Base-by-base conservation (phyloP, 2,888 invertebrate species). In the Hemaris fuciformis region DNA sequence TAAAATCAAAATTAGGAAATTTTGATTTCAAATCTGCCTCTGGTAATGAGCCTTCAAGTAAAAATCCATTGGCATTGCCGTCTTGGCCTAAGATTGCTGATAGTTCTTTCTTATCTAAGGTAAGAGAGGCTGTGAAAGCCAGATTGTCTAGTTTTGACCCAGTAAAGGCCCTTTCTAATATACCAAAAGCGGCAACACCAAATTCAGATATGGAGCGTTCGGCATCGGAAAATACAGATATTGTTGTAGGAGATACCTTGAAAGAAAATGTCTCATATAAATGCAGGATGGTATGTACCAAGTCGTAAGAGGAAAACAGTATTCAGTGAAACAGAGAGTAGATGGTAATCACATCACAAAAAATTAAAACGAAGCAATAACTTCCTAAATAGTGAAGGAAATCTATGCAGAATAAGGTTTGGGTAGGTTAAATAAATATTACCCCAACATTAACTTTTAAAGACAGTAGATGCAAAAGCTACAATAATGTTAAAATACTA, bases 261-360 rank as follows among this genome's bases (percentile, higher is more conserved):
- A 81, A 84, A 69, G 85, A 90, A 77, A 88, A 89, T 63, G 79
- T 84, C 15, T 68, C 86, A 0, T 91, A 89, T 63, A 85, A 82
- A 66, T 91, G 91, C 70, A 84, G 74, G 66, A 84, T 91, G 84
- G 71, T 86, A 27, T 91, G 91, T 68, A 79, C 81, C 2, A 84
- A 53, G 10, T 53, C 20, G 10, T 53, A 10, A 53, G n/a, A 80
- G 64, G 84, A 87, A 56, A 53, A 23, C 6, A 23, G 20, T 48
- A 27, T 23, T n/a, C n/a, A n/a, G 20, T 23, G 27, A 41, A 22
- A 20, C 6, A n/a, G 8, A 22, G 15, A 43, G 20, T 22, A 23
- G 3, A n/a, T n/a, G 1, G 25, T n/a, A 5, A 46, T 20, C 22
- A 45, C 45, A 45, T 45, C 45, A 45, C 45, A 45, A 20, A 23